Evolutionary conservation across 2,797 vertebrate species (phyloP).

Genomic region (Gymnothorax javanicus): DNA sequence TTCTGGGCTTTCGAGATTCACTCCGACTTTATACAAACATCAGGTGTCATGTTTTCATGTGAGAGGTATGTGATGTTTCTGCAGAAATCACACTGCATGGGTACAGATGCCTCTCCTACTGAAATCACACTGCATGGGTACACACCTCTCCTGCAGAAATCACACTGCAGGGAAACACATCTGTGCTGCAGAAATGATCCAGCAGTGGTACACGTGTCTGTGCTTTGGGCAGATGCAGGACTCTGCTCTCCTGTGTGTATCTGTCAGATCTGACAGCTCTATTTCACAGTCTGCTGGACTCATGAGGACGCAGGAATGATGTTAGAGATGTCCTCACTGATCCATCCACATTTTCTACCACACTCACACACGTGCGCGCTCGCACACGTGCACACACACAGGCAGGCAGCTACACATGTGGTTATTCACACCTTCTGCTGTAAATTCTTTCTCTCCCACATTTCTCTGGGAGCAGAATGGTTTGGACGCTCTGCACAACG

Average conservation of each 20-base stretch:
- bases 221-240: not conserved
- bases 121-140: no score
- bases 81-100: no score
- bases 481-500: no score
- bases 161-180: no score
- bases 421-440: not conserved
- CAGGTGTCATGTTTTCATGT: not conserved
- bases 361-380: not conserved
- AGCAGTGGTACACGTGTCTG: no score
- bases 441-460: no score
- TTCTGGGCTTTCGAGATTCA: not conserved
- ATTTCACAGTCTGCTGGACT: not conserved
- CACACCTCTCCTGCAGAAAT: no score
- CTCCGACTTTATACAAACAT: not conserved
- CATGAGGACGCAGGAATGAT: not conserved
- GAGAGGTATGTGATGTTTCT: no score
- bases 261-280: not conserved
- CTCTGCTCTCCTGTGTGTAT: not conserved
- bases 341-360: not conserved
- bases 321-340: not conserved
- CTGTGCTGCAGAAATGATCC: no score
- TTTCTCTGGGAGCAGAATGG: no score
- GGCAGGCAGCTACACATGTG: not conserved
- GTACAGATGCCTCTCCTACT: no score
- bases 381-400: not conserved